Base-by-base conservation (phyloP, 2,113 vertebrate genomes). In the Theropithecus gelada region DNA sequence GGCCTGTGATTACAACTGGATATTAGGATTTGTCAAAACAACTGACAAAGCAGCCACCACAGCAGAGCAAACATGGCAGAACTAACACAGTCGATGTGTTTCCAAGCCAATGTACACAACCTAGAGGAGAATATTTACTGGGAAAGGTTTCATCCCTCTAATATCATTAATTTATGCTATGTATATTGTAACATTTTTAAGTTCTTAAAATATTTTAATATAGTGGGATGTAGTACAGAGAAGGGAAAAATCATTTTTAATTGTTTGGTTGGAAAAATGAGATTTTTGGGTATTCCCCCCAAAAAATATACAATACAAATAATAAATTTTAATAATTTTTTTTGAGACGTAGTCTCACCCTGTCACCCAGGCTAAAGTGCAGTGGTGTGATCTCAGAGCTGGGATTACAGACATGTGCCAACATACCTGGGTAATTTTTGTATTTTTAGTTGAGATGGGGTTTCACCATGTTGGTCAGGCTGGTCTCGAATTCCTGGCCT, bases 211-310 rank as follows among this genome's bases (percentile, higher is more conserved):
- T 50, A 8, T 12, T 52, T 61, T 50, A 90, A 35, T 68, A 8
- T 7, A 78, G 11, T 55, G 5, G 16, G 45, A 9, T 68, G 8
- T 90, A 70, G 32, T 55, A 17, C 16, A 83, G 43, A 73, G 40
- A 48, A 86, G 52, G 32, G 12, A 80, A 96, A 97, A 50, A 50
- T 68, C 7, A 5, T 61, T 32, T 78, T 89, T 82, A 95, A 86
- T 96, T 90, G 25, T 88, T 93, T 87, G 61, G 32, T 52, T 85
- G 18, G 25, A 72, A 92, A 96, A 76, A 61, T 55, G 87, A 27
- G 23, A 79, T 90, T 73, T 64, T 18, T 86, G 32, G 64, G 45
- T 81, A n/a, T 93, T 90, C n/a, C 6, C 68, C 5, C 40, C 10
- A 4, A 1, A 79, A 27, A 83, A 35, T 80, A 35, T 80, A 81